Percentiles rank a stretch among this genome's conserved stretches.
phyloP scores from a whole-genome alignment of 2,888 invertebrate genomes.

The Tachina grossa region DNA sequence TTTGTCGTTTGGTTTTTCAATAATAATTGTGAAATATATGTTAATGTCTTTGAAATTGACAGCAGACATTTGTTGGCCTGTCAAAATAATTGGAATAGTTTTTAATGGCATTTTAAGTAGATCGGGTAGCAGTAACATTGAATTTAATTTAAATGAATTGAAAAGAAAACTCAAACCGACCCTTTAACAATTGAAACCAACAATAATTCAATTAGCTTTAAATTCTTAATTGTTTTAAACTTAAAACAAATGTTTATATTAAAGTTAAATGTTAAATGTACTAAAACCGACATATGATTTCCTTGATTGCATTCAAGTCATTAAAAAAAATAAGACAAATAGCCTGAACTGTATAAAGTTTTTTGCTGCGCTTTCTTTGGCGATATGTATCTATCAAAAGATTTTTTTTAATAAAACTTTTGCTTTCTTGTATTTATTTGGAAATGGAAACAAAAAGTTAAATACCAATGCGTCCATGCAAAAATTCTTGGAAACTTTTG shows the following conservation, averaged over 20 bases:
- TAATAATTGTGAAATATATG: constrained; percentile 46
- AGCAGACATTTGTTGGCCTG: constrained; percentile 63
- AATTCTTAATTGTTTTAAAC: neutral
- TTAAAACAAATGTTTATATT: neutral
- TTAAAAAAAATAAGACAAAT: constrained; percentile 1
- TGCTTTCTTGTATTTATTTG: neutral
- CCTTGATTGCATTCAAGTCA: neutral
- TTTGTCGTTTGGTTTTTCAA: neutral
- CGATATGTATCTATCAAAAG: neutral
- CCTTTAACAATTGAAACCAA: constrained; percentile 10
- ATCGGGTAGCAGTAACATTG: constrained; percentile 26
- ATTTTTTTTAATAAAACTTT: neutral
- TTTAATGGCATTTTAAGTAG: constrained; percentile 61
- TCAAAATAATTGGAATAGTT: constrained; percentile 65
- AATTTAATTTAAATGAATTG: constrained; percentile 27
- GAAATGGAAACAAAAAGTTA: neutral
- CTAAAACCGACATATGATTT: constrained; percentile 25
- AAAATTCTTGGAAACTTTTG: constrained; percentile 62
- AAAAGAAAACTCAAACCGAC: neutral
- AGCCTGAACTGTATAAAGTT: neutral
- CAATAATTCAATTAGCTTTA: constrained; percentile 28
- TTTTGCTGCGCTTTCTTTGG: neutral
- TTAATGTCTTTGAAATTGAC: constrained; percentile 63
- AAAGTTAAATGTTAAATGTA: neutral
- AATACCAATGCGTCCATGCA: constrained; percentile 42